A percentile compares a stretch with the other conserved stretches of the same genome.
These are phyloP conservation scores for Pollenia labialis DNA, from an alignment of 2,888 invertebrate genomes.

Conservation along the genomic window DNA sequence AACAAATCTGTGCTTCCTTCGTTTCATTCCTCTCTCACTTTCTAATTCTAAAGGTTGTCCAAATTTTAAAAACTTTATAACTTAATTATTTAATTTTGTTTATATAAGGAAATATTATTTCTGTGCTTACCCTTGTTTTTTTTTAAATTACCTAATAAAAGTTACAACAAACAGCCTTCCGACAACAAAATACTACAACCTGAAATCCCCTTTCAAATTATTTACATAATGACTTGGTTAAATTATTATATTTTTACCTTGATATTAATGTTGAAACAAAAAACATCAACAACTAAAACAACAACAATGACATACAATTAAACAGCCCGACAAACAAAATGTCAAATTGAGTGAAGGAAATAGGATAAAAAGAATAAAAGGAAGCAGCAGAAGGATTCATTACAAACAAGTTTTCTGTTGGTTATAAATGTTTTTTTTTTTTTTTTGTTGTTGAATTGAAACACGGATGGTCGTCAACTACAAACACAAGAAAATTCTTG, in stretches of 20 bases:
- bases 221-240: slow-evolving; percentile 64
- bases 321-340: slow-evolving; percentile 33
- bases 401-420: slow-evolving; percentile 7
- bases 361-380: background rate
- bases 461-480: too few species aligned
- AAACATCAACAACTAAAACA: background rate
- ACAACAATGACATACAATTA: background rate
- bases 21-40: too few species aligned
- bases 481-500: too few species aligned
- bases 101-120: slow-evolving; percentile 26
- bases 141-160: slow-evolving; percentile 48
- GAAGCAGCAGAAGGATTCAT: background rate
- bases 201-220: slow-evolving; percentile 26
- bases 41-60: too few species aligned
- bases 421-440: background rate
- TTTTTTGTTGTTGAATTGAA: too few species aligned
- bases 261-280: slow-evolving; percentile 18
- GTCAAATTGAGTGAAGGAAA: slow-evolving; percentile 2
- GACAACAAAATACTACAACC: slow-evolving; percentile 11
- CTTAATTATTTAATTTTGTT: background rate
- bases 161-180: background rate
- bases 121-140: slow-evolving; percentile 35
- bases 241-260: slow-evolving; percentile 46
- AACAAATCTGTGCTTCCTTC: too few species aligned
- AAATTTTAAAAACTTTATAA: too few species aligned